A percentile compares a stretch with the other conserved stretches of the same genome.
These are phyloP conservation scores for Halcyon leucocephala DNA, from an alignment of 2,797 vertebrate species.

Conservation along the genomic window DNA sequence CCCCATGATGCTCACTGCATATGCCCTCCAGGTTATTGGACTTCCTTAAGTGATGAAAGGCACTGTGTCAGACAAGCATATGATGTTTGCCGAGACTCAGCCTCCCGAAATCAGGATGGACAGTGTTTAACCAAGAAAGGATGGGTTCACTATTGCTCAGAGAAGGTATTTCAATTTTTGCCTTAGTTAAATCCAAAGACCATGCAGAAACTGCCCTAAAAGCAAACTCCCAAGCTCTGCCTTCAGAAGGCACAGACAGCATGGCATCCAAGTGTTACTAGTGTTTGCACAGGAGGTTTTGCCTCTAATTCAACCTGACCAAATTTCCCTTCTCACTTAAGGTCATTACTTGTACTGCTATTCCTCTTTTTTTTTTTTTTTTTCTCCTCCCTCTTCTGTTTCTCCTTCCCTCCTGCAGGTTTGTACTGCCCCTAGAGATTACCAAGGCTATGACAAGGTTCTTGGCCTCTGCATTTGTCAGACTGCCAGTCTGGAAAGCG, in stretches of 20 bases:
- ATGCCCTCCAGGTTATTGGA: constrained; percentile 82
- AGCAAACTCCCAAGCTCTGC: background rate
- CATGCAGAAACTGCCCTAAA: background rate
- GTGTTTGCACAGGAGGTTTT: background rate
- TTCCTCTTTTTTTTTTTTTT: no score
- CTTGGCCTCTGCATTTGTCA: constrained; percentile 89
- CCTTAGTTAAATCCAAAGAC: rapidly evolving
- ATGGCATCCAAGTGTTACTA: rapidly evolving
- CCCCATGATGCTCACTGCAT: constrained; percentile 83
- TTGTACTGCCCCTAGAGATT: constrained; percentile 81
- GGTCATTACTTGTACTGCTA: background rate
- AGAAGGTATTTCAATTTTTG: constrained; percentile 77
- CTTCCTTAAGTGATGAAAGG: constrained; percentile 32
- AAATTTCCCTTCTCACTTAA: background rate
- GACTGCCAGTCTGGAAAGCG: constrained; percentile 60
- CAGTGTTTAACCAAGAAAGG: constrained; percentile 82
- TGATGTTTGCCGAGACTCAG: constrained; percentile 80
- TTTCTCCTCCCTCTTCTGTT: no score
- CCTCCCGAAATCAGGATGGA: constrained; percentile 85
- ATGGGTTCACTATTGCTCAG: constrained; percentile 86
- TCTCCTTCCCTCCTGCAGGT: constrained; percentile 77
- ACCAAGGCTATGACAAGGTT: constrained; percentile 82
- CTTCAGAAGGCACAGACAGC: background rate
- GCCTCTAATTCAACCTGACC: background rate
- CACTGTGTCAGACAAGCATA: constrained; percentile 77